Percentiles rank a stretch among this genome's conserved stretches.
Conservation (phyloP, 2,113 vertebrate species). For the Gulo gulo region DNA sequence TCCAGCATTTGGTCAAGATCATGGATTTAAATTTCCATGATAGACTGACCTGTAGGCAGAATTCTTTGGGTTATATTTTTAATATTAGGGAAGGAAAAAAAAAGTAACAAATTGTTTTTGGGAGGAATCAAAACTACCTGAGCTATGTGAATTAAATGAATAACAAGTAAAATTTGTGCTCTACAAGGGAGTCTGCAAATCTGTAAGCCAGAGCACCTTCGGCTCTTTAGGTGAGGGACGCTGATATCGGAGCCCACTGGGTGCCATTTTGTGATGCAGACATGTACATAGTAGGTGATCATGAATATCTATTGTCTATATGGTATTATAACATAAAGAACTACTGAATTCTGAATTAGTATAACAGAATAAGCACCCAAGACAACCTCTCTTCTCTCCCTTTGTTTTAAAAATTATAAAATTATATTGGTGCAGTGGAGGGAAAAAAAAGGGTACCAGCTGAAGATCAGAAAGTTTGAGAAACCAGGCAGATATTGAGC, state of each 20-base stretch:
- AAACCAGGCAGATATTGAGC: neutral
- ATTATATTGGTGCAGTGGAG: neutral
- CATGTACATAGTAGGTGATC: neutral
- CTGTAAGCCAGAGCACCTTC: neutral
- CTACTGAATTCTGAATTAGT: neutral
- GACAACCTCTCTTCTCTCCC: neutral
- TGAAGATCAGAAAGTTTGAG: neutral
- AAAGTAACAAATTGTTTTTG: neutral
- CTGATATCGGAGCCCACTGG: neutral
- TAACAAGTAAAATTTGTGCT: neutral
- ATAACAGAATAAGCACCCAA: neutral
- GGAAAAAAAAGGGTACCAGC: neutral
- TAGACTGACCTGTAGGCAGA: neutral
- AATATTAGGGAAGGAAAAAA: neutral
- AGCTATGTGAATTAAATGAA: neutral
- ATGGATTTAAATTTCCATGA: conserved; percentile 14
- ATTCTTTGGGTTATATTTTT: conserved; percentile 12
- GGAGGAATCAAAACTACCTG: neutral
- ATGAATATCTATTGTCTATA: neutral
- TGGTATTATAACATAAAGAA: neutral
- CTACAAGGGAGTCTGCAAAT: neutral
- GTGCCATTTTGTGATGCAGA: neutral
- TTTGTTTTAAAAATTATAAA: conserved; percentile 25
- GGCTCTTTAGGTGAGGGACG: neutral
- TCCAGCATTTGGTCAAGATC: neutral